A percentile compares a stretch with the other conserved stretches of the same genome.
Conservation (phyloP, 2,888 invertebrate genomes). For the Acronicta aceris region DNA sequence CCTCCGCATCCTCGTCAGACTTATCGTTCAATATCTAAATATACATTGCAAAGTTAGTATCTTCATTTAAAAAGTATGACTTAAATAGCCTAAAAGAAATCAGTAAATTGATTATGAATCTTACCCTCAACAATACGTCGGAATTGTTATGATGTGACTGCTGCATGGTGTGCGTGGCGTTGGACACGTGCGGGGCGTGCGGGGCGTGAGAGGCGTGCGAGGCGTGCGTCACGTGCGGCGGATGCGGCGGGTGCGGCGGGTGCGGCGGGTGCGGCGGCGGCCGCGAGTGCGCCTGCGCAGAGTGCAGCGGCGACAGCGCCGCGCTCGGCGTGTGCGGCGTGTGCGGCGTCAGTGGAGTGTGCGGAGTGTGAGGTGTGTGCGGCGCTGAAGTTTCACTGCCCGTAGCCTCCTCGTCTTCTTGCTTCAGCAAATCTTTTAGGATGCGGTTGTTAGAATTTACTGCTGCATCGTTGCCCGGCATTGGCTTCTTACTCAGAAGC, state of each 20-base stretch:
- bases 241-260: slow-evolving; percentile 58
- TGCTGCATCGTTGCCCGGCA: slow-evolving; percentile 72
- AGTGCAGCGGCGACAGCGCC: slow-evolving; percentile 67
- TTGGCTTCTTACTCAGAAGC: slow-evolving; percentile 89
- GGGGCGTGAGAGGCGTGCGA: slow-evolving; percentile 4
- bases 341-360: slow-evolving; percentile 73
- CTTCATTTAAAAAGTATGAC: background rate
- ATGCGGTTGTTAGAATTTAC: slow-evolving; percentile 79
- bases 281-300: slow-evolving; percentile 59
- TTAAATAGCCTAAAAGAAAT: background rate
- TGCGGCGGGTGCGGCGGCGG: slow-evolving; percentile 54
- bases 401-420: slow-evolving; percentile 83
- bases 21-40: slow-evolving; percentile 94
- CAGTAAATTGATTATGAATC: slow-evolving; percentile 28
- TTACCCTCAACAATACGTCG: slow-evolving; percentile 89
- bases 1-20: slow-evolving; percentile 93
- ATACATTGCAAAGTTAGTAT: background rate
- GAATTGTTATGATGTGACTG: slow-evolving; percentile 77
- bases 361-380: slow-evolving; percentile 81
- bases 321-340: slow-evolving; percentile 72
- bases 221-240: slow-evolving; percentile 51
- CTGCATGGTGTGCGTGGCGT: slow-evolving; percentile 57
- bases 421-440: slow-evolving; percentile 80
- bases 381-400: slow-evolving; percentile 82
- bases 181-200: slow-evolving; percentile 57